Evolutionary conservation across 2,888 invertebrate species (phyloP).

Genomic region (Callinectes sapidus): DNA sequence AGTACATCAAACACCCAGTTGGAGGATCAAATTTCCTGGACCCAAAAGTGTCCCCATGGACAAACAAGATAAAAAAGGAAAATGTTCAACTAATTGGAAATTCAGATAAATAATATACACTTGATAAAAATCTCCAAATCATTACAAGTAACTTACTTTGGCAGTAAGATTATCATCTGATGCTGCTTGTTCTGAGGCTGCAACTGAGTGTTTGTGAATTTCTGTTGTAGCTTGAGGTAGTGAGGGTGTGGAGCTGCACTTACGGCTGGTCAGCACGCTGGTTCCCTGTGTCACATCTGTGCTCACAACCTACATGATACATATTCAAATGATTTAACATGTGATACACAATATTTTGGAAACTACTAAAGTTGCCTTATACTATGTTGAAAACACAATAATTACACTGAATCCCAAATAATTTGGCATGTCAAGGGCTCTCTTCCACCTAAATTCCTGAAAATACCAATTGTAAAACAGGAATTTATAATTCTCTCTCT

Average conservation of each 20-base stretch:
- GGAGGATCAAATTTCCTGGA: constrained; percentile 9
- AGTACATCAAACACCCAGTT: constrained; percentile 20
- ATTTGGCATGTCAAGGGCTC: constrained; percentile 13
- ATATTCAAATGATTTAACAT: constrained; percentile 5
- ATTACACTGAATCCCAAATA: constrained; percentile 26
- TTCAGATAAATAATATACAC: constrained; percentile 22
- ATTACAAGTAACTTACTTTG: constrained; percentile 77
- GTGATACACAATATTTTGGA: background rate
- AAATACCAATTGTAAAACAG: background rate
- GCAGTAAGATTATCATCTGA: constrained; percentile 94
- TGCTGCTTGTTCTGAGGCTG: constrained; percentile 96
- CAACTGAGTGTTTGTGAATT: constrained; percentile 83
- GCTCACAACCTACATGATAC: constrained; percentile 56
- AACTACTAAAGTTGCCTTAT: background rate
- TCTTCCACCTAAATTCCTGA: background rate
- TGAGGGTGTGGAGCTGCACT: constrained; percentile 96
- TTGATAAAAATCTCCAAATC: background rate
- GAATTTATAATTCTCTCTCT: background rate
- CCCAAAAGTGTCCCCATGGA: background rate
- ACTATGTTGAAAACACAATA: background rate
- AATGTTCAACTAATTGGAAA: background rate
- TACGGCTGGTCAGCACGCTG: constrained; percentile 84
- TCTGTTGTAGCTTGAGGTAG: constrained; percentile 90
- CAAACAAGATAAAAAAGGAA: background rate
- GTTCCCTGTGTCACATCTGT: constrained; percentile 62